Conservation (phyloP, 2,888 invertebrate species). For the Criorhina ranunculi region DNA sequence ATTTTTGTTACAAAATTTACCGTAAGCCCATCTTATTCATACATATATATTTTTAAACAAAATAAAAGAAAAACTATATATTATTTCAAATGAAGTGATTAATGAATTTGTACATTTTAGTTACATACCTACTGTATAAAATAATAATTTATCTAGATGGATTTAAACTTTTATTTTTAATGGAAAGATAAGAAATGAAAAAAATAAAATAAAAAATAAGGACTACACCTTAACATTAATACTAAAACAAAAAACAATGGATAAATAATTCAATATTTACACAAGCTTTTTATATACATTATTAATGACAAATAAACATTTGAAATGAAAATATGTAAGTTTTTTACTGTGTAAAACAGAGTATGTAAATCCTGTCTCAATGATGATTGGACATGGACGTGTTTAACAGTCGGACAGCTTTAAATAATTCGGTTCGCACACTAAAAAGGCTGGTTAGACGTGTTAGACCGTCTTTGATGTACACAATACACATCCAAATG, state of each 20-base stretch:
- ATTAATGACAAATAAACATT: conserved; percentile 76
- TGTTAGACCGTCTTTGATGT: too few relatives aligned
- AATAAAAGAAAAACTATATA: not conserved
- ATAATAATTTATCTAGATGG: conserved; percentile 20
- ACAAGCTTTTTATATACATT: conserved; percentile 79
- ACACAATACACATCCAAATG: too few relatives aligned
- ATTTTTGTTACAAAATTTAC: not conserved
- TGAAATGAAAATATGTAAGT: conserved; percentile 66
- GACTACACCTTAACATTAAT: conserved; percentile 68
- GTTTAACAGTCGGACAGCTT: too few relatives aligned
- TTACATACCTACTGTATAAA: conserved; percentile 26
- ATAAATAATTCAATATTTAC: conserved; percentile 78
- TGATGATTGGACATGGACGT: too few relatives aligned
- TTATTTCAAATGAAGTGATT: conserved; percentile 1
- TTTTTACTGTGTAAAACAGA: too few relatives aligned
- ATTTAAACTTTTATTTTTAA: conserved; percentile 33
- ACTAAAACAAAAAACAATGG: conserved; percentile 65
- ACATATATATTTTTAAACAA: not conserved
- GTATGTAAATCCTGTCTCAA: too few relatives aligned
- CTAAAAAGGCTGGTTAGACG: too few relatives aligned
- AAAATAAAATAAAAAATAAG: conserved; percentile 42
- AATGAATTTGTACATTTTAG: conserved; percentile 4
- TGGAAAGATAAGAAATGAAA: conserved; percentile 54
- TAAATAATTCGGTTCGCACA: too few relatives aligned
- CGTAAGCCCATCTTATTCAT: not conserved